Conservation (phyloP, 2,797 vertebrate species). For the Chelidonichthys spinosus region DNA sequence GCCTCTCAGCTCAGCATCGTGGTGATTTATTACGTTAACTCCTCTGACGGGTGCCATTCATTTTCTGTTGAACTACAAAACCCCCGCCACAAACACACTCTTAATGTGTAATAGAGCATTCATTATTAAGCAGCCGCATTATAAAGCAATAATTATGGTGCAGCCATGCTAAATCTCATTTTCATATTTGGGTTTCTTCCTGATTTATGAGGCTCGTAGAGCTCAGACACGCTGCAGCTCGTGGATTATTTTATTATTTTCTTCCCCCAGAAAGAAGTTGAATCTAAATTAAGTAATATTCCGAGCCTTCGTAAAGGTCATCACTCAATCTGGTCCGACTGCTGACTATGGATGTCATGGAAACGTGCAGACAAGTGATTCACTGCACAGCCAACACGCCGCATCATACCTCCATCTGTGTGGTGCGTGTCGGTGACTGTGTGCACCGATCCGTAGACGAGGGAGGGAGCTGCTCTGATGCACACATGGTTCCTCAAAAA, state of each 20-base stretch:
- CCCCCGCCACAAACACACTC: conserved; percentile 26
- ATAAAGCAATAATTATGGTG: conserved; percentile 16
- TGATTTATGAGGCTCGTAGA: conserved; percentile 4
- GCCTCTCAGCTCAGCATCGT: conserved; percentile 25
- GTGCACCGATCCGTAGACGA: conserved; percentile 36
- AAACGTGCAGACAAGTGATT: conserved; percentile 41
- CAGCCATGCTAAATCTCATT: conserved; percentile 3
- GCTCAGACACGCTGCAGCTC: background rate
- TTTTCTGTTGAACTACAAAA: conserved; percentile 32
- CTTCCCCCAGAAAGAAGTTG: background rate
- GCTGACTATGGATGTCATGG: conserved; percentile 29
- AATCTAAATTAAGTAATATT: background rate
- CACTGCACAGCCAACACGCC: conserved; percentile 30
- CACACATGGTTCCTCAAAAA: conserved; percentile 1
- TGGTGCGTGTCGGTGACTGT: conserved; percentile 13
- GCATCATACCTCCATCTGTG: conserved; percentile 49
- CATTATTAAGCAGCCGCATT: conserved; percentile 41
- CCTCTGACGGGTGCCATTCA: conserved; percentile 30
- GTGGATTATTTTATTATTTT: background rate
- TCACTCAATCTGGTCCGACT: background rate
- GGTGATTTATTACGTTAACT: conserved; percentile 46
- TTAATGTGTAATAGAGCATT: conserved; percentile 21
- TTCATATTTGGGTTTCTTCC: conserved; percentile 10
- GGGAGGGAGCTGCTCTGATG: conserved; percentile 24
- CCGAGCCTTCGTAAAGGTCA: conserved; percentile 38